These are phyloP conservation scores for Chelonoidis abingdonii DNA, from an alignment of 2,113 vertebrate genomes.

Conservation along the genomic window DNA sequence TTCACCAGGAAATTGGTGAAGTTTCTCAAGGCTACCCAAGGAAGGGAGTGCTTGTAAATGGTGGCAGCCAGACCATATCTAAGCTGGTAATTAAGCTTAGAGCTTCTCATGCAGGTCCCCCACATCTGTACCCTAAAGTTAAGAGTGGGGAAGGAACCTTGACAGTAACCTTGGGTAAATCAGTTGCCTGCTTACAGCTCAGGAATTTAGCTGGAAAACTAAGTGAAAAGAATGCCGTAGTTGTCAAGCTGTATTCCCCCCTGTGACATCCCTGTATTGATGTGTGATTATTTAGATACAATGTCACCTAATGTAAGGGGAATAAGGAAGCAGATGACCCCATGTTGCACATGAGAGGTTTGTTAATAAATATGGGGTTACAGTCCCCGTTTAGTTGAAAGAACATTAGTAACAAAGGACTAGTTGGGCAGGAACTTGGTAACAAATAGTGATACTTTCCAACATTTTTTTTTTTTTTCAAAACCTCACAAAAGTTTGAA, in stretches of 20 bases:
- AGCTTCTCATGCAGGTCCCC: too few species aligned
- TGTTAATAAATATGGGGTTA: neutral
- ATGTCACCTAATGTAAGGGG: neutral
- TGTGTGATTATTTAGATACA: neutral
- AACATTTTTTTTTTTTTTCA: neutral
- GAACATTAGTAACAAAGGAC: neutral
- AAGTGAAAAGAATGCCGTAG: neutral
- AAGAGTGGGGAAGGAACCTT: too few species aligned
- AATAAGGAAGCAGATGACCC: neutral
- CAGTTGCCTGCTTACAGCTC: neutral
- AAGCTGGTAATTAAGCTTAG: too few species aligned
- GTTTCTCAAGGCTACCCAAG: too few species aligned
- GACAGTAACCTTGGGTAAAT: conserved; percentile 15
- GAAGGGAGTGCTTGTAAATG: too few species aligned
- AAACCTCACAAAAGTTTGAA: neutral
- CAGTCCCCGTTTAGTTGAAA: neutral
- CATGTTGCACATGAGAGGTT: neutral
- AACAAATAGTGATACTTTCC: neutral
- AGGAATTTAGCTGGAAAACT: conserved; percentile 9
- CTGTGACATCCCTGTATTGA: neutral
- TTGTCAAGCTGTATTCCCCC: neutral
- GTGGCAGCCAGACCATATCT: too few species aligned
- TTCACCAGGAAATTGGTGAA: too few species aligned
- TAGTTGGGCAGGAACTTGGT: neutral
- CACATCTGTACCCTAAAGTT: too few species aligned